A percentile compares a stretch with the other conserved stretches of the same genome.
These are phyloP conservation scores for zebrafish (Danio rerio) DNA, from an alignment of 2,113 vertebrate species.

Conservation along the genomic window GRCz12tu NC_133192.1:25317001-25317500, in stretches of 20 bases:
- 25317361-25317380: slow-evolving; percentile 43
- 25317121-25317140: background rate
- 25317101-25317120: background rate
- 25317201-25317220: background rate
- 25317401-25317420: slow-evolving; percentile 24
- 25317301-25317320: background rate
- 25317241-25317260: background rate
- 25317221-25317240: background rate
- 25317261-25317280: background rate
- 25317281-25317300: background rate
- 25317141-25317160: background rate
- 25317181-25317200: background rate
- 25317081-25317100: background rate
- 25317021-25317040: slow-evolving; percentile 33
- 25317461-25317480: background rate
- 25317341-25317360: background rate
- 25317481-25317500: background rate
- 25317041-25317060: slow-evolving; percentile 5
- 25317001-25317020: slow-evolving; percentile 38
- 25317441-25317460: background rate
- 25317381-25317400: slow-evolving; percentile 52
- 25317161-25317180: background rate
- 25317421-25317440: slow-evolving; percentile 24
- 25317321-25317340: background rate
- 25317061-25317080: slow-evolving; percentile 29